These are phyloP conservation scores for Dasypus novemcinctus DNA, from an alignment of 2,113 vertebrate genomes.

Conservation along the genomic window DNA sequence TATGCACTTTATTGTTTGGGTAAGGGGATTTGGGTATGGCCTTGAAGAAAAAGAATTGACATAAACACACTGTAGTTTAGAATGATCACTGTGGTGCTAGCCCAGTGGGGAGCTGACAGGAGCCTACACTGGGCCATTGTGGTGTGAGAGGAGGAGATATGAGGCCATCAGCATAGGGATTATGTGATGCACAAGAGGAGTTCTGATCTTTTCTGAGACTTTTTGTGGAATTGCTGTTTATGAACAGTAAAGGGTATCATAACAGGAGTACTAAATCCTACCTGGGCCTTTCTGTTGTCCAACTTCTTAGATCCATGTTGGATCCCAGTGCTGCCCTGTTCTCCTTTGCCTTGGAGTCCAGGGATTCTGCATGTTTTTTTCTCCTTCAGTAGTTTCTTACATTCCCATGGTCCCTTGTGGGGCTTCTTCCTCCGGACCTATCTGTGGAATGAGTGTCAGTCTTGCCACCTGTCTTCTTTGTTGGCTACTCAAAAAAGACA, in stretches of 20 bases:
- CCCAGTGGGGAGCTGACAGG: background rate
- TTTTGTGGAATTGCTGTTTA: background rate
- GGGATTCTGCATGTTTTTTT: background rate
- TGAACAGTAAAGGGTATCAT: background rate
- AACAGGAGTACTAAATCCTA: background rate
- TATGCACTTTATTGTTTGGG: background rate
- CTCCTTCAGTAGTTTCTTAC: background rate
- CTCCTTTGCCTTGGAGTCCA: background rate
- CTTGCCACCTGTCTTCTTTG: background rate
- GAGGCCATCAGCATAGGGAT: background rate
- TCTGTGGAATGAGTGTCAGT: background rate
- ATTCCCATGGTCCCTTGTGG: background rate
- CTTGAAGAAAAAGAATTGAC: background rate
- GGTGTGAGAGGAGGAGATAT: background rate
- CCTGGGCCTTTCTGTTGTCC: background rate
- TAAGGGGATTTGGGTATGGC: background rate
- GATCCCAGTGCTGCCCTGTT: background rate
- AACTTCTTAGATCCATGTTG: background rate
- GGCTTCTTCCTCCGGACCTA: background rate
- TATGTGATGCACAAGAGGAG: background rate
- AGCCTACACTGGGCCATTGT: too few species aligned
- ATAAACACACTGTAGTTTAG: background rate
- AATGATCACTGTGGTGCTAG: background rate
- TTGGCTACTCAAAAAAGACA: background rate
- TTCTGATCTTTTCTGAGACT: background rate